phyloP scores from a whole-genome alignment of 1,140 invertebrate genomes.

The Bemisia tabaci region DNA sequence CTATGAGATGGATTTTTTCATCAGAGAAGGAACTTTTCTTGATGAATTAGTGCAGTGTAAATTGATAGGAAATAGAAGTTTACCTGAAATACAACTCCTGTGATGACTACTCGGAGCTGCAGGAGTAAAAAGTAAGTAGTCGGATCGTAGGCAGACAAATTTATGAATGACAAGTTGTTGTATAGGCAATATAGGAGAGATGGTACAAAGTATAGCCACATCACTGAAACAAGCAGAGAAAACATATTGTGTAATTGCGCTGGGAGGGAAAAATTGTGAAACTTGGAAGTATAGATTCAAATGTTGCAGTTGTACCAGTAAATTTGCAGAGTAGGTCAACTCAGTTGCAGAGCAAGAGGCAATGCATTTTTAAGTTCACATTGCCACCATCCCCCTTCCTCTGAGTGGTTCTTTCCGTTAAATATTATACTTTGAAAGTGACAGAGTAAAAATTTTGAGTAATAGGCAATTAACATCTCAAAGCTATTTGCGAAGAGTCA shows the following conservation, averaged over 20 bases:
- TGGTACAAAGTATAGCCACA: conserved; percentile 79
- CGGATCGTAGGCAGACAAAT: conserved; percentile 80
- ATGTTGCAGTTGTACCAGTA: not conserved
- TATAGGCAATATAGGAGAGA: conserved; percentile 85
- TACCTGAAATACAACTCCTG: conserved; percentile 87
- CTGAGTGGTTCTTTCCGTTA: too few species aligned
- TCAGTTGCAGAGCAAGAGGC: not conserved
- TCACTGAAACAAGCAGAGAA: conserved; percentile 37
- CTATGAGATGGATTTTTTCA: too few species aligned
- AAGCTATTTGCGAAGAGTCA: too few species aligned
- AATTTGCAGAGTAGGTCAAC: not conserved
- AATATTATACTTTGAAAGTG: too few species aligned
- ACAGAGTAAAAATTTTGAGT: too few species aligned
- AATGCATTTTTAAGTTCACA: not conserved
- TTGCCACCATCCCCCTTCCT: too few species aligned
- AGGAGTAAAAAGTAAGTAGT: conserved; percentile 89
- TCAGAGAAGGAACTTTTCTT: too few species aligned
- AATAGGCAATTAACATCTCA: too few species aligned
- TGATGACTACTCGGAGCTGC: conserved; percentile 83
- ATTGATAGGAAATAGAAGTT: too few species aligned
- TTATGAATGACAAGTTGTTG: conserved; percentile 88
- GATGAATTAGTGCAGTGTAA: too few species aligned
- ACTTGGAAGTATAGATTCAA: not conserved
- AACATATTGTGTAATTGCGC: not conserved
- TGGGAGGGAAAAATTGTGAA: not conserved